Conservation (phyloP, 1,140 invertebrate genomes). For the Caenorhabditis briggsae region DNA sequence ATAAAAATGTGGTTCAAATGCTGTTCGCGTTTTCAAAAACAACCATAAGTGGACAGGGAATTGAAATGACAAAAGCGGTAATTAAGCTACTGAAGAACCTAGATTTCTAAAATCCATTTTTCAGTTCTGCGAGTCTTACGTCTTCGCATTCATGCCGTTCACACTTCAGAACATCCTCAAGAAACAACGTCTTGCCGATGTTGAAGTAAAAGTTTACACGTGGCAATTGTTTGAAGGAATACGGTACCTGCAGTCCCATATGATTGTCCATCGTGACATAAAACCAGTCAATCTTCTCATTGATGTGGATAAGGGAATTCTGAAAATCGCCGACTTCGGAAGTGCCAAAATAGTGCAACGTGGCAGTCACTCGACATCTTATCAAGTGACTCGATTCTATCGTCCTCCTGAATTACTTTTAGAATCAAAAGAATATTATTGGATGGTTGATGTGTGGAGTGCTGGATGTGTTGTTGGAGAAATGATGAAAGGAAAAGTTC, state of each 20-base stretch:
- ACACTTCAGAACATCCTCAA: constrained; percentile 63
- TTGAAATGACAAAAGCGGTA: not conserved
- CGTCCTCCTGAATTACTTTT: constrained; percentile 72
- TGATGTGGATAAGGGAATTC: constrained; percentile 37
- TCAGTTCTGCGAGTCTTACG: constrained; percentile 71
- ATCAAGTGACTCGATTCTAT: constrained; percentile 71
- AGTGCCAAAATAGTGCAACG: constrained; percentile 68
- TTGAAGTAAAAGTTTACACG: constrained; percentile 72
- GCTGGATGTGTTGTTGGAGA: constrained; percentile 98
- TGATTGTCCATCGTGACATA: constrained; percentile 60
- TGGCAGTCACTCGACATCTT: constrained; percentile 34
- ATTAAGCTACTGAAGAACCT: not conserved
- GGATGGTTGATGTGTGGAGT: constrained; percentile 85
- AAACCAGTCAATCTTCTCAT: constrained; percentile 60
- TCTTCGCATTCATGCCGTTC: constrained; percentile 71
- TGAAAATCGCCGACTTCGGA: constrained; percentile 75
- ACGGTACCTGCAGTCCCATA: constrained; percentile 52
- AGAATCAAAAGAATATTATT: constrained; percentile 64
- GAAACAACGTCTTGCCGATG: constrained; percentile 54
- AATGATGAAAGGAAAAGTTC: constrained; percentile 90
- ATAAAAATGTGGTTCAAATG: constrained; percentile 72
- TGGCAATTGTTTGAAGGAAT: constrained; percentile 74
- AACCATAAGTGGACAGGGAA: constrained; percentile 25
- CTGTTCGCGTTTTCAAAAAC: constrained; percentile 66
- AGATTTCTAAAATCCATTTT: constrained; percentile 5